Base-by-base conservation (phyloP, 2,888 invertebrate species). In the Hypercompe scribonia region DNA sequence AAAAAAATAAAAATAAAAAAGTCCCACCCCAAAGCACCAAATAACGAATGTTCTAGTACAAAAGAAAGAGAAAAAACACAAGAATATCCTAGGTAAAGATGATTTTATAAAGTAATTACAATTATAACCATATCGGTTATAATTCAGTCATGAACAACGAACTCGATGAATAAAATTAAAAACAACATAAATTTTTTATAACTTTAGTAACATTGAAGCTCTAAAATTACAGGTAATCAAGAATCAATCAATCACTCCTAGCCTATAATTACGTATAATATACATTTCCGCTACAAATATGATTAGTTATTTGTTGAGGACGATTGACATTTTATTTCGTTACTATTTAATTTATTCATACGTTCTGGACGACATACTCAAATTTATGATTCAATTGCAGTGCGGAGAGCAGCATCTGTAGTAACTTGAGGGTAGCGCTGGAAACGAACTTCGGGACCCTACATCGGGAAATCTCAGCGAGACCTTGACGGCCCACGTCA, bases 171-270 rank as follows among this genome's bases (percentile, higher is more conserved):
- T 68, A 54, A 34, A 54, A n/a, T 68, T 54, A 68, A 34, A 68
- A 54, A 54, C n/a, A 67, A 24, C 21, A 18, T 4, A 50, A 24
- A 33, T 31, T 15, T 39, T 68, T 68, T 61, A 36, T 58, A 42
- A 36, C 24, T n/a, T n/a, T n/a, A n/a, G n/a, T 24, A 7, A 36
- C 15, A 36, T 68, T 54, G 28, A 36, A 58, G 28, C 18, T 54
- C 46, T 67, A 33, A 33, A 68, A 68, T 61, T 61, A 61, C 21
- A 28, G 58, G 61, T 69, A 69, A 69, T 69, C 69, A 69, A 31
- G 39, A 61, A 61, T 31, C 69, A 39, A 69, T 69, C 69, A 69
- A 39, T 69, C 69, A 69, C 31, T 24, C 67, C 31, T 50, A 13
- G 36, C n/a, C 33, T 65, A 21, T 61, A 58, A 42, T 65, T 64